These are phyloP conservation scores for Drosophila gaucha DNA, from an alignment of 2,888 invertebrate genomes.

Conservation along the genomic window DNA sequence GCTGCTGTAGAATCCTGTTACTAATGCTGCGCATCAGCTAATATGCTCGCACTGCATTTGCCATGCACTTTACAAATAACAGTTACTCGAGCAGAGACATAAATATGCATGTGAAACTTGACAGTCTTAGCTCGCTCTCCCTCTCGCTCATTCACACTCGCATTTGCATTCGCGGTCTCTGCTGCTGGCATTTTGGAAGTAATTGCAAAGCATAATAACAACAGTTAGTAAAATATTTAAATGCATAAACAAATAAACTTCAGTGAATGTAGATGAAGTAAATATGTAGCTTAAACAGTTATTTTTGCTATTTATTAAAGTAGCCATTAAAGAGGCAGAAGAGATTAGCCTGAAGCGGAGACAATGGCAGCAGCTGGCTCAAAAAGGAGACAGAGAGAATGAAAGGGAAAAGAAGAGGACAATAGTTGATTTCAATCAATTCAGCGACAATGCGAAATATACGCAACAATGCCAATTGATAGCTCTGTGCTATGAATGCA, in stretches of 20 bases:
- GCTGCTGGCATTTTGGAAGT: constrained; percentile 67
- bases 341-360: background rate
- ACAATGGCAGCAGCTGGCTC: constrained; percentile 14
- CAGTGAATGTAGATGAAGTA: too few species aligned
- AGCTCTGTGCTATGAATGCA: constrained; percentile 1
- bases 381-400: constrained; percentile 1
- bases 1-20: too few species aligned
- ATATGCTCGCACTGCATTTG: constrained; percentile 4
- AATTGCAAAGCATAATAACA: constrained; percentile 67
- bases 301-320: background rate
- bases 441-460: constrained; percentile 34
- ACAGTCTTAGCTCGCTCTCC: background rate
- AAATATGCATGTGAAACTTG: constrained; percentile 21
- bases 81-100: constrained; percentile 6
- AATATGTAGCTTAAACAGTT: constrained; percentile 1
- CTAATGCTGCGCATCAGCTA: background rate
- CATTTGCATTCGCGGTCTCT: background rate
- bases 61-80: background rate
- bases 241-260: constrained; percentile 24
- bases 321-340: too few species aligned
- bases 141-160: background rate
- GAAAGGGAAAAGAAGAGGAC: constrained; percentile 8
- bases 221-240: constrained; percentile 11
- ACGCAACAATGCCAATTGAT: constrained; percentile 1
- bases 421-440: constrained; percentile 46